A percentile compares a stretch with the other conserved stretches of the same genome.
Evolutionary conservation across 2,888 invertebrate genomes (phyloP).

Genomic region (Eilema sororculum): DNA sequence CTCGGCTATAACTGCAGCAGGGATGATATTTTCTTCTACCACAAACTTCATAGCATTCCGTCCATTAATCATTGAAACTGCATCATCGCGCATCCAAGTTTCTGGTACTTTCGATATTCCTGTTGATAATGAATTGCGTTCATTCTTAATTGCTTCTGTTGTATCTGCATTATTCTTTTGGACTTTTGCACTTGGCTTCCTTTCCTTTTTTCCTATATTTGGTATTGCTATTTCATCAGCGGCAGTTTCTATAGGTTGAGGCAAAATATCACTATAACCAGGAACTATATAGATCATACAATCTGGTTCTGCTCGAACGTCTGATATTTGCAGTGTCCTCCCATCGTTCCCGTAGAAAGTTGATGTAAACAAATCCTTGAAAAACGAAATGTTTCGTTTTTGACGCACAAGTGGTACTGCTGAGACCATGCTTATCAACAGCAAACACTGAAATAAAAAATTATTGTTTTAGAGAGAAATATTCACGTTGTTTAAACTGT

Average conservation of each 20-base stretch:
- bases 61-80: slow-evolving; percentile 32
- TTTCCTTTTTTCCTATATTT: slow-evolving; percentile 33
- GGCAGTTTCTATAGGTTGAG: slow-evolving; percentile 40
- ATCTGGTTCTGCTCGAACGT: slow-evolving; percentile 26
- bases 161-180: slow-evolving; percentile 48
- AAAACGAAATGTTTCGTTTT: slow-evolving; percentile 51
- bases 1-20: neutral
- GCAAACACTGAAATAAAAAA: slow-evolving; percentile 60
- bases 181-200: slow-evolving; percentile 45
- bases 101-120: slow-evolving; percentile 46
- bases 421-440: slow-evolving; percentile 51
- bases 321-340: slow-evolving; percentile 24
- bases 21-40: neutral
- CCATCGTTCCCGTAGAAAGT: slow-evolving; percentile 46
- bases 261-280: slow-evolving; percentile 51
- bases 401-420: slow-evolving; percentile 45
- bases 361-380: slow-evolving; percentile 50
- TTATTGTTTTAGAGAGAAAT: neutral
- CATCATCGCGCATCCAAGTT: slow-evolving; percentile 33
- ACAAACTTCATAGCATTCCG: neutral
- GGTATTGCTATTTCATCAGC: slow-evolving; percentile 26
- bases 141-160: slow-evolving; percentile 49
- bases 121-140: slow-evolving; percentile 52
- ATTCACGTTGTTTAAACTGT: too few species aligned
- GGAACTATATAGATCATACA: slow-evolving; percentile 54